Conservation (phyloP, 1,140 invertebrate genomes). For the Nomia melanderi region DNA sequence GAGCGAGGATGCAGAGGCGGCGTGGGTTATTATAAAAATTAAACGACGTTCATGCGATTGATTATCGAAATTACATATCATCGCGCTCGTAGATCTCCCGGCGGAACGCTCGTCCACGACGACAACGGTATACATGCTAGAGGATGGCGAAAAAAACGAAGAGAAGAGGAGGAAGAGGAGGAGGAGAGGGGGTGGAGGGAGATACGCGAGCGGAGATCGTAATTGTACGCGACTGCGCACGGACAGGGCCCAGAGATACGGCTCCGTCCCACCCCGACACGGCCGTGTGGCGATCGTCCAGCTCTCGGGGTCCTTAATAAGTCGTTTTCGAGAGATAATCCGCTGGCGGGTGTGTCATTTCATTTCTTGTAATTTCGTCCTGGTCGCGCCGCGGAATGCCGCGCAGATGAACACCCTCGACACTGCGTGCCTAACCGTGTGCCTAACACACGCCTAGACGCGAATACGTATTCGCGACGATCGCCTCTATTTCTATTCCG, state of each 20-base stretch:
- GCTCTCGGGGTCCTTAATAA: constrained; percentile 72
- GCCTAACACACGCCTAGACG: not conserved
- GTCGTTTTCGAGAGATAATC: constrained; percentile 79
- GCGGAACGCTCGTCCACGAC: constrained; percentile 30
- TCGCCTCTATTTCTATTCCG: constrained; percentile 21
- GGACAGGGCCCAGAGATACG: constrained; percentile 9
- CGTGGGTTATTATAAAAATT: constrained; percentile 79
- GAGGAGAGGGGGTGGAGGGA: not conserved
- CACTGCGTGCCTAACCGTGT: not conserved
- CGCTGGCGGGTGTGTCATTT: constrained; percentile 78
- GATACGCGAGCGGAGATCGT: constrained; percentile 19
- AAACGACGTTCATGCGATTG: constrained; percentile 81
- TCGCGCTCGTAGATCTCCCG: constrained; percentile 44
- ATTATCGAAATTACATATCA: constrained; percentile 80
- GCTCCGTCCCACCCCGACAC: constrained; percentile 15
- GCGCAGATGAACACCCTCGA: constrained; percentile 24
- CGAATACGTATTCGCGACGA: constrained; percentile 7
- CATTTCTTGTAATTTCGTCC: constrained; percentile 79
- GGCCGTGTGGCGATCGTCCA: constrained; percentile 33
- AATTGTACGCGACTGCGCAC: constrained; percentile 26
- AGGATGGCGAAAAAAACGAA: constrained; percentile 4
- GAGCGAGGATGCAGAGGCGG: constrained; percentile 67
- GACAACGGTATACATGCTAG: not conserved
- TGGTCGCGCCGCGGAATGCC: constrained; percentile 62
- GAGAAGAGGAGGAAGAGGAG: constrained; percentile 14